Evolutionary conservation across 2,797 vertebrate genomes (phyloP), one percentile per base, ranked within the genome.

Genomic region (Synaphobranchus kaupii): DNA sequence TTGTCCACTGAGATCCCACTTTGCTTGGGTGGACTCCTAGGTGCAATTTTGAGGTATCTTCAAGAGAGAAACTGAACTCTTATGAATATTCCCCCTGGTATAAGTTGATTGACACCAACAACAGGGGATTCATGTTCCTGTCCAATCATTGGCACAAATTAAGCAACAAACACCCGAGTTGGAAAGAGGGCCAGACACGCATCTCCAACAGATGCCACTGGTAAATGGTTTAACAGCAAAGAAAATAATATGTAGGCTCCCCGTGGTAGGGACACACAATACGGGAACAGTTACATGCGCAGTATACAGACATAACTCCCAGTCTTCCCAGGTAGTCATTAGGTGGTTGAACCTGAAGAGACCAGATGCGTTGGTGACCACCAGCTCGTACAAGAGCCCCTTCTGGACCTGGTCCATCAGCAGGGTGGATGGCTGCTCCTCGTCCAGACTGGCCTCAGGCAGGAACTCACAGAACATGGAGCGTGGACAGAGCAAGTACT

Each of bases 381-480:
- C 94, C 85, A 99, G 94, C 90, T 95, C 96, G 0, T 99, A 99
- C 86, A 93, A 95, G 0, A 93, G 89, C 22, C 94, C 97, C 89
- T 95, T 92, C 93, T 94, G 93, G 91, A 97, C 97, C 88, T 98
- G 96, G 47, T 95, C 95, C 95, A 99, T 95, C 86, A 97, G 94
- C 91, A 97, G 68, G 0, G 97, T 96, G 3, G 17, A 78, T 0
- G 93, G 84, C 0, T 88, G 68, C 52, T 95, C 94, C 71, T 96
- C 94, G 63, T 94, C 95, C 85, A 95, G 86, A 86, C 88, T 92
- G 89, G 88, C 91, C 54, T 96, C 92, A 0, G 94, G 96, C 82
- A 99, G 95, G 92, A 99, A 98, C 94, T 99, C 98, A 0, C 92
- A 97, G 92, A 99, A 98, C 92, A 97, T 97, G 84, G 95, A 95